These are phyloP conservation scores for Hypercompe scribonia DNA, from an alignment of 2,888 invertebrate genomes.

Conservation along the genomic window DNA sequence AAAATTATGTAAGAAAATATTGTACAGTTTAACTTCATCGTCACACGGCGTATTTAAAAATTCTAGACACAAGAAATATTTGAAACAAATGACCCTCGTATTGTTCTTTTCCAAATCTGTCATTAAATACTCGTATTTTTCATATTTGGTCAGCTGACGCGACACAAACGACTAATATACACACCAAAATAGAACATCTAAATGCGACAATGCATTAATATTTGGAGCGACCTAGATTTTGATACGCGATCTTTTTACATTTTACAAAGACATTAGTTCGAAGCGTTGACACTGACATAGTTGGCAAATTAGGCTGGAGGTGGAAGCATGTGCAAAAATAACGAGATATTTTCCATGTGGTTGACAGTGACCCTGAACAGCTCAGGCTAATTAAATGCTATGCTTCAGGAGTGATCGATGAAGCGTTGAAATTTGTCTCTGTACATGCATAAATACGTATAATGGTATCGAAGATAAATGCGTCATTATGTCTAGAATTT, in stretches of 20 bases:
- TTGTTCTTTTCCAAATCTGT: not conserved
- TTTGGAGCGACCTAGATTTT: not conserved
- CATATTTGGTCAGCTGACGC: not conserved
- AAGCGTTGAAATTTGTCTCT: slow-evolving; percentile 7
- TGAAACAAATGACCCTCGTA: not conserved
- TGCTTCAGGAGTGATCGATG: slow-evolving; percentile 13
- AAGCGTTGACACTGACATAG: slow-evolving; percentile 60
- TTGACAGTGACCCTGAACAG: slow-evolving; percentile 53
- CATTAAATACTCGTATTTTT: not conserved
- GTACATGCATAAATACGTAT: not conserved
- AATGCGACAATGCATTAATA: not conserved
- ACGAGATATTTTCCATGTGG: slow-evolving; percentile 50
- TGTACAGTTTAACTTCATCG: too few relatives aligned
- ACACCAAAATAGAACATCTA: not conserved
- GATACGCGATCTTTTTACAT: not conserved
- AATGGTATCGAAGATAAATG: not conserved
- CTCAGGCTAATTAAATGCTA: slow-evolving; percentile 38
- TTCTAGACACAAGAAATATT: too few relatives aligned
- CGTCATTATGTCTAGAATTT: too few relatives aligned
- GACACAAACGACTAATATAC: not conserved
- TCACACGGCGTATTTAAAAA: too few relatives aligned
- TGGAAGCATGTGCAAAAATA: slow-evolving; percentile 54
- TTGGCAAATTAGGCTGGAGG: slow-evolving; percentile 54
- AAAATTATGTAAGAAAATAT: too few relatives aligned
- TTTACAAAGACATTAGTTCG: not conserved